Base-by-base conservation (phyloP, 2,797 vertebrate genomes). In the Hydrolagus colliei region DNA sequence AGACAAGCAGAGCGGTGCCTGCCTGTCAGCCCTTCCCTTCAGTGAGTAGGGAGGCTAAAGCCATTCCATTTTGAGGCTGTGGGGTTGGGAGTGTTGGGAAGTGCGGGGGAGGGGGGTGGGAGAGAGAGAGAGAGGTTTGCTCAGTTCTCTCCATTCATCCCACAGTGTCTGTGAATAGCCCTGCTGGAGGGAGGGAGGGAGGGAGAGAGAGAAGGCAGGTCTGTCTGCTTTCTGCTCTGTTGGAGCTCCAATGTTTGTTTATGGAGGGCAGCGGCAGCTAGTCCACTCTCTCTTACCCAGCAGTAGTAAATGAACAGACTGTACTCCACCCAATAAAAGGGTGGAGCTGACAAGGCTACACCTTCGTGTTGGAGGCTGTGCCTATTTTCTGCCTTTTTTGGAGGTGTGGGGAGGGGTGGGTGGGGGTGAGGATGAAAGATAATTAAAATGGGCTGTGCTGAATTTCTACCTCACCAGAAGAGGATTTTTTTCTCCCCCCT, bases 151-250 rank as follows among this genome's bases (percentile, higher is more conserved):
- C 16, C 71, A 67, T 84, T 84, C 79, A 84, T 84, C 27, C 79
- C 79, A 41, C 65, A 84, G 67, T 84, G 79, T 67, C 52, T 84
- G 79, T 82, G 79, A 84, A 84, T 35, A 84, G 41, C 65, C 68
- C 32, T 41, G 65, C 65, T 84, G 32, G 79, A 84, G 79, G 65
- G 79, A 82, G 68, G 65, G 79, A 27, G 41, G 41, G 41, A 52
- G 41, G 6, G 41, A 52, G 3, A 52, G 41, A 52, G 41, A 52
- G 41, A 52, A 52, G 41, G 2, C 41, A 84, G 79, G 79, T 63
- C 79, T 84, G 27, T 84, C 79, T 84, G 67, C 67, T 84, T 84
- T 84, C 79, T 14, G 65, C 79, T 84, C 79, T 84, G 79, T 68
- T 84, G 79, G 79, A 84, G 65, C 79, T 68, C 65, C 79, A 84